phyloP scores from a whole-genome alignment of 2,888 invertebrate genomes.

The Geotrupes spiniger region DNA sequence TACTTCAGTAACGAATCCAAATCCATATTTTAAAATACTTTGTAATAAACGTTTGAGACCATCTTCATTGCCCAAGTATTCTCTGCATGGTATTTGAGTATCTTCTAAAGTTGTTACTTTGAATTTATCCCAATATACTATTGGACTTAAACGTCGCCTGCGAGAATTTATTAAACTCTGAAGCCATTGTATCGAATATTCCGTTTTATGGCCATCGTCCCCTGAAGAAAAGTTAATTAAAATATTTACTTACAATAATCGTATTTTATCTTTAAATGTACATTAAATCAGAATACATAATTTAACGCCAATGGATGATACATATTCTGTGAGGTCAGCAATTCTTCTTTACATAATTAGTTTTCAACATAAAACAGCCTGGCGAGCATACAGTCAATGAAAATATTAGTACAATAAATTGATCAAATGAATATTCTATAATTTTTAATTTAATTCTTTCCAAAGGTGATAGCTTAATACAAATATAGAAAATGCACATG shows the following conservation, averaged over 20 bases:
- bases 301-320: no score
- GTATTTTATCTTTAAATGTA: neutral
- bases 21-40: conserved; percentile 55
- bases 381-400: no score
- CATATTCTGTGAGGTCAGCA: no score
- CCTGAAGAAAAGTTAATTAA: conserved; percentile 44
- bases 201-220: conserved; percentile 59
- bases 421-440: no score
- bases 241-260: neutral
- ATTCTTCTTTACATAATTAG: no score
- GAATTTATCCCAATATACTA: conserved; percentile 52
- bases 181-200: conserved; percentile 51
- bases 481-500: no score
- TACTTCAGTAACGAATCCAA: conserved; percentile 45
- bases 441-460: no score
- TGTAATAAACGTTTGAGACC: conserved; percentile 53
- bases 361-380: no score
- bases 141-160: conserved; percentile 32
- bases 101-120: conserved; percentile 47
- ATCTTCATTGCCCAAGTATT: conserved; percentile 50
- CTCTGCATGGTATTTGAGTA: conserved; percentile 48
- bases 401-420: no score
- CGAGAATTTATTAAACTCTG: conserved; percentile 12
- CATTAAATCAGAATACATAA: no score
- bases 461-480: no score